Percentiles rank a stretch among this genome's conserved stretches.
phyloP scores from a whole-genome alignment of 2,888 invertebrate species.

The Stratiomys singularior region DNA sequence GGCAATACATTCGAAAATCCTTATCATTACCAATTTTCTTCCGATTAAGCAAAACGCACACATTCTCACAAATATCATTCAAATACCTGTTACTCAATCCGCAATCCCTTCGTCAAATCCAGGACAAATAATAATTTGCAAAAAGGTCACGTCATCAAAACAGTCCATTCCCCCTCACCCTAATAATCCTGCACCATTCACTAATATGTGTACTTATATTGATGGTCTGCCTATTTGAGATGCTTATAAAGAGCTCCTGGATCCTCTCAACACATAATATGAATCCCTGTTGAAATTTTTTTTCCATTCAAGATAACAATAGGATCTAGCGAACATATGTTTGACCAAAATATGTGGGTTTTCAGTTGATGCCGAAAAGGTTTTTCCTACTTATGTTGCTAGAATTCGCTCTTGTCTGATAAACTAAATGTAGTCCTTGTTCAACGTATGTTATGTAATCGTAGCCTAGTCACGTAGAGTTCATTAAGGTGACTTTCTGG shows the following conservation, averaged over 20 bases:
- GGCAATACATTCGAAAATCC: no score
- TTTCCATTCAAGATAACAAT: neutral
- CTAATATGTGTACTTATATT: conserved; percentile 7
- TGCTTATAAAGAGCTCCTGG: neutral
- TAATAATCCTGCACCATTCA: neutral
- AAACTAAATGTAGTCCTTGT: neutral
- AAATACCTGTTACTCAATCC: neutral
- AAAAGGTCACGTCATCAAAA: conserved; percentile 32
- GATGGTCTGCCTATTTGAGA: neutral
- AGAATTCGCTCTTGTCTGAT: neutral
- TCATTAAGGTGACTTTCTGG: conserved; percentile 48
- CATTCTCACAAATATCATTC: neutral
- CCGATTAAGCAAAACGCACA: no score
- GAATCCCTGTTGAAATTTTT: neutral
- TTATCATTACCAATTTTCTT: no score
- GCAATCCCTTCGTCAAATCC: neutral
- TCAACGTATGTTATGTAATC: neutral
- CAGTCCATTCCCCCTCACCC: neutral
- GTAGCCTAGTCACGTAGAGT: conserved; percentile 48
- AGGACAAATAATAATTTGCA: neutral
- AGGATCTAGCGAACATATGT: neutral
- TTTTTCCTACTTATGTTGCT: neutral
- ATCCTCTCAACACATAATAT: neutral
- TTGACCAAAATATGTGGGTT: conserved; percentile 17
- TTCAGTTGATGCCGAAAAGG: neutral